These are phyloP conservation scores for Phyllotis vaccarum DNA, from an alignment of 2,797 vertebrate species.

Conservation along the genomic window DNA sequence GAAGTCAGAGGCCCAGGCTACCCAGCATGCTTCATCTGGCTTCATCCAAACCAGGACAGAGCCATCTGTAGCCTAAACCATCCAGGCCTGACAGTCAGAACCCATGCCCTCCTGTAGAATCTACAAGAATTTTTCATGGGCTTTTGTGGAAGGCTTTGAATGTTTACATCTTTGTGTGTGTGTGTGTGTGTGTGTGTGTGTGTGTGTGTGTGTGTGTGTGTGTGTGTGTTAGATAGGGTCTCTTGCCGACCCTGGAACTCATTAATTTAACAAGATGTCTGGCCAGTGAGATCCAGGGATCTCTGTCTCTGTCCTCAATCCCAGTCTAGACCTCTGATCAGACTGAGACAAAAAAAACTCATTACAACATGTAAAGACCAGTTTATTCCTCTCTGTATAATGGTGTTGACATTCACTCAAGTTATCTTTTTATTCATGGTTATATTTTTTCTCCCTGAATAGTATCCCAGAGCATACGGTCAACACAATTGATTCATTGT, in stretches of 20 bases:
- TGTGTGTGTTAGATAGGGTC: background rate
- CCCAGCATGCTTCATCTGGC: constrained; percentile 75
- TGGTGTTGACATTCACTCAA: background rate
- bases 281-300: background rate
- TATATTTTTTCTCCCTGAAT: background rate
- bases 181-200: background rate
- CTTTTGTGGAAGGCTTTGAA: constrained; percentile 78
- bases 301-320: background rate
- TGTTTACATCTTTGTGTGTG: too few species aligned
- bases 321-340: too few species aligned
- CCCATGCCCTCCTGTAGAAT: constrained; percentile 56
- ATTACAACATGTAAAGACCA: background rate
- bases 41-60: constrained; percentile 77
- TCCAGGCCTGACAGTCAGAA: background rate
- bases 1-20: constrained; percentile 76
- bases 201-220: background rate
- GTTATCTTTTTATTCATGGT: background rate
- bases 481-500: background rate
- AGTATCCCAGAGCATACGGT: background rate
- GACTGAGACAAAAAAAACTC: too few species aligned
- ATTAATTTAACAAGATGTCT: background rate
- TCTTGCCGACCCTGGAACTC: background rate
- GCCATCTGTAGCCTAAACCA: constrained; percentile 75
- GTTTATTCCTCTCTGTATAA: background rate
- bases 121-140: constrained; percentile 81